These are phyloP conservation scores for Boloria selene DNA, from an alignment of 2,888 invertebrate species.

Conservation along the genomic window DNA sequence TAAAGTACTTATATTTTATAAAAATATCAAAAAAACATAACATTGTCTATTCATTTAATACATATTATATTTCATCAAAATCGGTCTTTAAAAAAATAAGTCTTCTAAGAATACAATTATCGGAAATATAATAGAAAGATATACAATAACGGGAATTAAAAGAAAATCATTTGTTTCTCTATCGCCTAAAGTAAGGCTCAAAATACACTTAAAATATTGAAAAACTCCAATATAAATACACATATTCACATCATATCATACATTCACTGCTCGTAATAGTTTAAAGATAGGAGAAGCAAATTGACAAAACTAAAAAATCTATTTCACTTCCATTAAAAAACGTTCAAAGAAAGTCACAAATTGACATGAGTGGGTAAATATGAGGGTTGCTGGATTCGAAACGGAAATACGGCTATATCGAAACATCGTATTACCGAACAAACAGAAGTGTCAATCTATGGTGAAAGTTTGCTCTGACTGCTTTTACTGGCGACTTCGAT, in stretches of 20 bases:
- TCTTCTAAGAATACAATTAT: no score
- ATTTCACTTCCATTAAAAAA: constrained; percentile 26
- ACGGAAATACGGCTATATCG: constrained; percentile 26
- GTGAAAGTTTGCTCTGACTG: constrained; percentile 37
- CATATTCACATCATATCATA: not conserved
- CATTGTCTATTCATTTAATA: no score
- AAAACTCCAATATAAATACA: no score
- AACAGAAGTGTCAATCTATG: constrained; percentile 41
- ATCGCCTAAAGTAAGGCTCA: no score
- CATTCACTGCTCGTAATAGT: constrained; percentile 8
- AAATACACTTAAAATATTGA: no score
- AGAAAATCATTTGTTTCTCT: no score
- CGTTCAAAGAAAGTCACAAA: constrained; percentile 38
- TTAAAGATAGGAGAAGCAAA: constrained; percentile 6
- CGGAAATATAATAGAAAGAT: no score
- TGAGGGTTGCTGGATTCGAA: constrained; percentile 27
- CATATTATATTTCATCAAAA: no score
- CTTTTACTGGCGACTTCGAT: constrained; percentile 37
- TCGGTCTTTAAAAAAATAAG: no score
- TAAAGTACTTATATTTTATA: no score
- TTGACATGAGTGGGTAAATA: constrained; percentile 38
- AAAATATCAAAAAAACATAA: no score
- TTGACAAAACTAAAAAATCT: constrained; percentile 26
- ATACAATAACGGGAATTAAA: no score
- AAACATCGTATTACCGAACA: constrained; percentile 41